phyloP scores from a whole-genome alignment of 2,113 vertebrate genomes.

The Uropsilus gracilis region DNA sequence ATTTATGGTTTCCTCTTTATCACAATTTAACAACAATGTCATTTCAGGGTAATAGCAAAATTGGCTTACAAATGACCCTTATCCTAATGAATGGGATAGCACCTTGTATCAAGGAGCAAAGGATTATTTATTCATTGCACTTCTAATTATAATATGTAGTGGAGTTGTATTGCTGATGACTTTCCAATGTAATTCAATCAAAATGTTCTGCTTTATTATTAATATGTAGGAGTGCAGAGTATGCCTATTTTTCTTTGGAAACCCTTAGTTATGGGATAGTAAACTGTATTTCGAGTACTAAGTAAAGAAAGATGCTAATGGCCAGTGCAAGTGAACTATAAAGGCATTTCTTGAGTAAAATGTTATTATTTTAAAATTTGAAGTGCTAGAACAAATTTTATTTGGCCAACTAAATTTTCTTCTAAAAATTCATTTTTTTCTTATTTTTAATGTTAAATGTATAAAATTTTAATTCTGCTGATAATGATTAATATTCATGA shows the following conservation, averaged over 20 bases:
- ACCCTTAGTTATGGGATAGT: background rate
- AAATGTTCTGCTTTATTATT: background rate
- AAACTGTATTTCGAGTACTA: background rate
- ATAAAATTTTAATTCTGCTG: background rate
- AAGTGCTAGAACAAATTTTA: background rate
- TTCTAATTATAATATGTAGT: background rate
- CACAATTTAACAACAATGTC: constrained; percentile 42
- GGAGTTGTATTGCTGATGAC: background rate
- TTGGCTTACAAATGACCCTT: constrained; percentile 49
- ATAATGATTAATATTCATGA: background rate
- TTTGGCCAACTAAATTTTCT: background rate
- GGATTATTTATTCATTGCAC: background rate
- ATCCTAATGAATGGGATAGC: background rate
- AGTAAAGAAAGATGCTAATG: background rate
- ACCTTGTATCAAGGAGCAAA: constrained; percentile 31
- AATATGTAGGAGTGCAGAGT: background rate
- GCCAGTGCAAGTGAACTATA: background rate
- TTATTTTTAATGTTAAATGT: background rate
- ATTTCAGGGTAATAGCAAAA: constrained; percentile 28
- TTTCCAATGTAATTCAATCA: background rate
- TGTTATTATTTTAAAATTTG: background rate
- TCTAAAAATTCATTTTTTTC: background rate
- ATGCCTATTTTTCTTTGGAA: background rate
- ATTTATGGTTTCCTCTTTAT: constrained; percentile 64
- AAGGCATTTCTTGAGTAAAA: background rate